Base-by-base conservation (phyloP, 1,140 invertebrate species). In the Cydia splendana region DNA sequence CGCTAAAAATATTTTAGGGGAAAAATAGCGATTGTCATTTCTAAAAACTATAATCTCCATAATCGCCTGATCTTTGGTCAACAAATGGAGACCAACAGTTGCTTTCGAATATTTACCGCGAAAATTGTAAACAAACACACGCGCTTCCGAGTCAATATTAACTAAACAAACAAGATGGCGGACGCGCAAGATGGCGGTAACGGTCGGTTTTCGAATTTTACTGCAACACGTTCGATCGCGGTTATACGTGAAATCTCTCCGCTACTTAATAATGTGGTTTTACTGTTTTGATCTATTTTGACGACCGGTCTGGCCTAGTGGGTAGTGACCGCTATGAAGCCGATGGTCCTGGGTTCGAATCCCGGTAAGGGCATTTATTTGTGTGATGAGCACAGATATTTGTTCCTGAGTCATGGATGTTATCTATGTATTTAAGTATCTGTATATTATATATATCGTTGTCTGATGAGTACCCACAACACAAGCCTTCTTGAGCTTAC, bases 121-220 rank as follows among this genome's bases (percentile, higher is more conserved):
- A 69, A 69, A 69, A 69, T 69, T 7, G 65, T 69, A 69, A 69
- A 69, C 65, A 69, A 69, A 69, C 65, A 69, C 20, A 65, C 62
- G 30, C 28, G 30, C 28, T 69, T 69, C 65, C 65, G 65, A 38
- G 65, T 38, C 15, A 69, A 69, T 69, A 38, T 69, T 69, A n/a
- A 34, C 24, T 1, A n/a, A n/a, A n/a, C 65, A 69, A 69, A 69
- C 65, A 69, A 69, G n/a, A 69, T 69, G 65, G 65, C 65, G 12
- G 65, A 13, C 65, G 13, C 24, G n/a, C 65, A 38, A 38, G 24
- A 30, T 69, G 65, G 65, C 65, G 57, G 20, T 62, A 62, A 62
- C 65, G 65, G 24, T 69, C 28, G 65, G 0, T 69, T 34, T 69
- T 69, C 65, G 65, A 65, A 65, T 28, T 65, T 69, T 38, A 20